Conservation (phyloP, 2,888 invertebrate species). For the Drosophila borealis region DNA sequence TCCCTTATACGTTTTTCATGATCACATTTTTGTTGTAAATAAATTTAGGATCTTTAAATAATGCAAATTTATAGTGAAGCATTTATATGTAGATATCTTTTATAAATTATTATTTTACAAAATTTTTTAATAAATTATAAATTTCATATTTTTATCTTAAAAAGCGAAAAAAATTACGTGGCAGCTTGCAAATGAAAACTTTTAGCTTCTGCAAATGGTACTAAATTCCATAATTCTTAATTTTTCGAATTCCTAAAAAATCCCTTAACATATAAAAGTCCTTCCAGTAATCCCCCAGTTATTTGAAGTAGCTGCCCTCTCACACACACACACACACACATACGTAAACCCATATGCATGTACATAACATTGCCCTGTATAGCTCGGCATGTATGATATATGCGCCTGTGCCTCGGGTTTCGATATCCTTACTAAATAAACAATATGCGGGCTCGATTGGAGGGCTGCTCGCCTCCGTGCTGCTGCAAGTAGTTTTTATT, state of each 20-base stretch:
- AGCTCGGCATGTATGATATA: slow-evolving; percentile 45
- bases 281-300: slow-evolving; percentile 2
- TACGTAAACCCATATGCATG: slow-evolving; percentile 3
- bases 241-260: background rate
- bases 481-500: slow-evolving; percentile 47
- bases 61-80: too few relatives aligned
- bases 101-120: too few relatives aligned
- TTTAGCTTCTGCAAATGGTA: too few relatives aligned
- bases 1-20: too few relatives aligned
- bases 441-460: slow-evolving; percentile 72
- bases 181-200: too few relatives aligned
- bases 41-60: too few relatives aligned
- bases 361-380: slow-evolving; percentile 10
- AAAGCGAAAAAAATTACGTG: too few relatives aligned
- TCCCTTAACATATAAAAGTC: background rate
- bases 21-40: too few relatives aligned
- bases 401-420: slow-evolving; percentile 60
- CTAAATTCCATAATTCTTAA: background rate
- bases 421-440: slow-evolving; percentile 79
- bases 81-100: too few relatives aligned
- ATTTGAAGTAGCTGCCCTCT: slow-evolving; percentile 42
- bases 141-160: too few relatives aligned
- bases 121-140: too few relatives aligned
- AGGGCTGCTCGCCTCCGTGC: slow-evolving; percentile 28
- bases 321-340: slow-evolving; percentile 9